Conservation (phyloP, 2,113 vertebrate species). For the Prinia subflava region DNA sequence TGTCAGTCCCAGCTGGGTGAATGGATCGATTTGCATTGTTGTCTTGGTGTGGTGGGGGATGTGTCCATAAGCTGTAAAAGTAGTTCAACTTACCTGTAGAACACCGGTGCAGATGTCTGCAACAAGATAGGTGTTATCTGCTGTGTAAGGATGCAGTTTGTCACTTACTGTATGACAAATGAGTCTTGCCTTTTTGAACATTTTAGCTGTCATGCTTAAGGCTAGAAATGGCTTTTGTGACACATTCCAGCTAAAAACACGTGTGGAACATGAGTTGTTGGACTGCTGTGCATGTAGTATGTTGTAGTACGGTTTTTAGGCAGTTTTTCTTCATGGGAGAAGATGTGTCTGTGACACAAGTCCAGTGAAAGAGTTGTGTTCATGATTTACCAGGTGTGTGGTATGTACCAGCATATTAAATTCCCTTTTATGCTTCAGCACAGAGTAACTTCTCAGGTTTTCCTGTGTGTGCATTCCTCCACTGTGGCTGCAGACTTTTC, state of each 20-base stretch:
- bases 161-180: not conserved
- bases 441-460: not conserved
- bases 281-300: not conserved
- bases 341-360: not conserved
- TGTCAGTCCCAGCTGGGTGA: not conserved
- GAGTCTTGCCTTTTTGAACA: not conserved
- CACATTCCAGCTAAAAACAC: rapidly evolving
- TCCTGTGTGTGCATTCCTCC: not conserved
- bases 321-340: not conserved
- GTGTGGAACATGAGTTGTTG: not conserved
- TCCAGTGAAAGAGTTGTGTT: not conserved
- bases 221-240: not conserved
- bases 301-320: not conserved
- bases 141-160: not conserved
- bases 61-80: not conserved
- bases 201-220: not conserved
- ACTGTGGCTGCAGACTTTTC: not conserved
- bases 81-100: not conserved
- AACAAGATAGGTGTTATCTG: not conserved
- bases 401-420: not conserved
- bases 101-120: not conserved
- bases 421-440: not conserved
- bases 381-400: not conserved
- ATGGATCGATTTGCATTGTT: not conserved
- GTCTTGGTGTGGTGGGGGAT: not conserved